Conservation (phyloP, 2,888 invertebrate genomes). For the Chydorus sphaericus region DNA sequence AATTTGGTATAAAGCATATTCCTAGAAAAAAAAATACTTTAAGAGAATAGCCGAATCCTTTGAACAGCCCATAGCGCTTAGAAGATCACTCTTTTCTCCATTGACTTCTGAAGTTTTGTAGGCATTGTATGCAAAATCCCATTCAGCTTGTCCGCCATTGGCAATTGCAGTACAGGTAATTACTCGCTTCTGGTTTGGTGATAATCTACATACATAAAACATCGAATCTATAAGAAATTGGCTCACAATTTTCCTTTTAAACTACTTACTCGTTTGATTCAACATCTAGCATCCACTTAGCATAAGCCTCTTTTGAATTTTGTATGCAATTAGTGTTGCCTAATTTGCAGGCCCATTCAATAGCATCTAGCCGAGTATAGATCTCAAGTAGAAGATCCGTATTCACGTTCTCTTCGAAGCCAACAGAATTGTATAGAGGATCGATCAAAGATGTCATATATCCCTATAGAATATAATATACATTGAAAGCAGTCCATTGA, state of each 20-base stretch:
- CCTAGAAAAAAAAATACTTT: slow-evolving; percentile 29
- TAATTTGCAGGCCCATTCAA: slow-evolving; percentile 58
- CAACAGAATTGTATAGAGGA: slow-evolving; percentile 50
- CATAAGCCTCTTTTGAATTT: slow-evolving; percentile 52
- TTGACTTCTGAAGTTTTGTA: slow-evolving; percentile 52
- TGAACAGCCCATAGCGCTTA: slow-evolving; percentile 67
- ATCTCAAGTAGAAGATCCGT: slow-evolving; percentile 50
- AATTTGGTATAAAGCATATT: not conserved
- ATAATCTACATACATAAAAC: slow-evolving; percentile 35
- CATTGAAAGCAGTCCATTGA: not conserved
- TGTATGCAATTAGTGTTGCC: slow-evolving; percentile 56
- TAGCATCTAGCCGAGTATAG: slow-evolving; percentile 52
- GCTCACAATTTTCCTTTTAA: not conserved
- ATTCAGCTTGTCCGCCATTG: slow-evolving; percentile 34
- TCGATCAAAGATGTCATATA: slow-evolving; percentile 49
- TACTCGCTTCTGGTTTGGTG: slow-evolving; percentile 63
- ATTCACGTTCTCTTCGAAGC: slow-evolving; percentile 45
- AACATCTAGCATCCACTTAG: slow-evolving; percentile 67
- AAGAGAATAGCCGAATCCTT: slow-evolving; percentile 65
- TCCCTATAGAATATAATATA: slow-evolving; percentile 34
- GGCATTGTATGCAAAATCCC: not conserved
- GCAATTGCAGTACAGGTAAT: slow-evolving; percentile 77
- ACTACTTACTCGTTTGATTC: slow-evolving; percentile 51
- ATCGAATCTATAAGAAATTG: not conserved
- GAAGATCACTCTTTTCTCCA: slow-evolving; percentile 48